Evolutionary conservation across 2,113 vertebrate genomes (phyloP).

Genomic region (Oplegnathus fasciatus): DNA sequence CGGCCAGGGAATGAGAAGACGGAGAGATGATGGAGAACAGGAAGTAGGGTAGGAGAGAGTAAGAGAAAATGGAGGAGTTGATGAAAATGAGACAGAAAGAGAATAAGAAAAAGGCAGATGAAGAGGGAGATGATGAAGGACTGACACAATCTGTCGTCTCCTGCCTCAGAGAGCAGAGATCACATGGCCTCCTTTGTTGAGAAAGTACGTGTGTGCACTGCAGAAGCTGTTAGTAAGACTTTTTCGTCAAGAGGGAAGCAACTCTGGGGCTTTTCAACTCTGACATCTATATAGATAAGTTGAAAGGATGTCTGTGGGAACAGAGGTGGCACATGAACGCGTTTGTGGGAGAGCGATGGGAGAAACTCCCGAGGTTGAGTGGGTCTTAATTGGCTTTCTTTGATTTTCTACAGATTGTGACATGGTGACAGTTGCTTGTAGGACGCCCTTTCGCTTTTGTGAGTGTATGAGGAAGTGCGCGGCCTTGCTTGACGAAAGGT

Average conservation of each 20-base stretch:
- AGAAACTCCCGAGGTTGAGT: constrained; percentile 22
- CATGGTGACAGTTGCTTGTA: constrained; percentile 36
- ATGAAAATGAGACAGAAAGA: constrained; percentile 15
- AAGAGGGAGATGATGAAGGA: constrained; percentile 15
- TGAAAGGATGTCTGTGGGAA: constrained; percentile 34
- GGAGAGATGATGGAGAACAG: not conserved
- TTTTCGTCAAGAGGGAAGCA: constrained; percentile 6
- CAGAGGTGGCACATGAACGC: not conserved
- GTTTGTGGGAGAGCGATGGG: constrained; percentile 23
- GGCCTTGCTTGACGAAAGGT: constrained; percentile 25
- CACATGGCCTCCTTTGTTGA: constrained; percentile 1
- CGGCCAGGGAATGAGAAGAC: not conserved
- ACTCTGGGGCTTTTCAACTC: constrained; percentile 21
- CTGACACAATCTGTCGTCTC: constrained; percentile 28
- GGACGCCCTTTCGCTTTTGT: constrained; percentile 15
- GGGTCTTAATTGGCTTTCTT: constrained; percentile 49
- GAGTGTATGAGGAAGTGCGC: not conserved
- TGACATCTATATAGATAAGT: constrained; percentile 32
- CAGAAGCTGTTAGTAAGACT: constrained; percentile 7
- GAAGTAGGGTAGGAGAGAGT: not conserved
- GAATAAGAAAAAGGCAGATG: not conserved
- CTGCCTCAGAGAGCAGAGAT: constrained; percentile 29
- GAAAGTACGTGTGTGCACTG: not conserved
- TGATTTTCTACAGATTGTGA: constrained; percentile 33
- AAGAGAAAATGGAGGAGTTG: constrained; percentile 4